Evolutionary conservation across 2,797 vertebrate genomes (phyloP).

Genomic region (Esox masquinongy): DNA sequence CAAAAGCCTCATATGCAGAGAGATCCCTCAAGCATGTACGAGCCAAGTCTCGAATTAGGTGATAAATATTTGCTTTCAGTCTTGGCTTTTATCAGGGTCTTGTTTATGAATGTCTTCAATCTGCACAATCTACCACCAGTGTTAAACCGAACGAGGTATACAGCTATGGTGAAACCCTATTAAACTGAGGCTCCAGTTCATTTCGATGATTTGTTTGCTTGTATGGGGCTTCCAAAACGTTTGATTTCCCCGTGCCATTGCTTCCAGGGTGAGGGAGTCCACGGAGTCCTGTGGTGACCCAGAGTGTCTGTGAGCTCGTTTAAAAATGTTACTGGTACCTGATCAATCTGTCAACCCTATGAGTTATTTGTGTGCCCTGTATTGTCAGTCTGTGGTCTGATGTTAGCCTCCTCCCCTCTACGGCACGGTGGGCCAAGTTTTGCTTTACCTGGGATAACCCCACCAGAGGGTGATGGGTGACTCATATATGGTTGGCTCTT

Average conservation of each 20-base stretch:
- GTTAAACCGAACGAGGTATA: neutral
- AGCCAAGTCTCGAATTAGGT: neutral
- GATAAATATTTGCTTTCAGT: neutral
- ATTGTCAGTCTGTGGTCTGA: conserved; percentile 36
- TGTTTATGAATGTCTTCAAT: neutral
- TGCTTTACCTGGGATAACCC: conserved; percentile 64
- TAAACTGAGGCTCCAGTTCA: conserved; percentile 23
- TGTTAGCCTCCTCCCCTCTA: conserved; percentile 11
- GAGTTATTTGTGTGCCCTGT: conserved; percentile 33
- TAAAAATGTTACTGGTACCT: conserved; percentile 60
- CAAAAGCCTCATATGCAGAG: neutral
- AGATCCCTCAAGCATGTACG: neutral
- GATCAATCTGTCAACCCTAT: conserved; percentile 57
- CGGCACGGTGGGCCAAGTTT: conserved; percentile 35
- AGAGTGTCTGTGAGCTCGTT: conserved; percentile 62
- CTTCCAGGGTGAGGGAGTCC: conserved; percentile 53
- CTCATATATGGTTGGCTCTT: conserved; percentile 38
- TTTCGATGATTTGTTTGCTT: conserved; percentile 39
- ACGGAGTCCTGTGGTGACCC: conserved; percentile 61
- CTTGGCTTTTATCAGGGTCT: neutral
- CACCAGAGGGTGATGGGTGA: conserved; percentile 36
- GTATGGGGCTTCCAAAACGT: conserved; percentile 44
- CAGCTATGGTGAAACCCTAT: neutral
- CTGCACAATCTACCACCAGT: neutral
- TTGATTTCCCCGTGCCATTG: conserved; percentile 40